These are phyloP conservation scores for Tiliacea citrago DNA, from an alignment of 2,888 invertebrate species.

Conservation along the genomic window DNA sequence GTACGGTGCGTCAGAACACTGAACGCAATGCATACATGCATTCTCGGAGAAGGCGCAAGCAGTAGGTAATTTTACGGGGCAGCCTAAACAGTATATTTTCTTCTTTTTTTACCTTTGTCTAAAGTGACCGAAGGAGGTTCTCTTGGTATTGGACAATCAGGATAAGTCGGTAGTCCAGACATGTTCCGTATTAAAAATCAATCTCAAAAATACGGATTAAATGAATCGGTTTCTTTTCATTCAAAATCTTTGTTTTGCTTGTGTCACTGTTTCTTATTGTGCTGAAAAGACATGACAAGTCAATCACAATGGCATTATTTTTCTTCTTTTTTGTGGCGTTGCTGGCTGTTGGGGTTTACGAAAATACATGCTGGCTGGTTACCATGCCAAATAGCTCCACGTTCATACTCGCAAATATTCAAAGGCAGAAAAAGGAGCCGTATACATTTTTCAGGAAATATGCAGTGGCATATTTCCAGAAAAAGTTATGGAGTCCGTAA, in stretches of 20 bases:
- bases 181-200: constrained; percentile 1
- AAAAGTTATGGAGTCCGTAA: too few species aligned
- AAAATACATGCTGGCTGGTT: background rate
- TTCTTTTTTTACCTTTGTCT: constrained; percentile 41
- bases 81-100: too few species aligned
- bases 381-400: background rate
- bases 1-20: too few species aligned
- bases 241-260: background rate
- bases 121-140: accelerated
- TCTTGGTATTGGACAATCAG: constrained; percentile 35
- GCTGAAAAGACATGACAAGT: background rate
- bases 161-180: constrained; percentile 20
- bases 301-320: background rate
- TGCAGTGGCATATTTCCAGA: background rate
- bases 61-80: background rate
- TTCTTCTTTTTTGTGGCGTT: background rate
- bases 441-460: background rate
- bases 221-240: background rate
- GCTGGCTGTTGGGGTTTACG: background rate
- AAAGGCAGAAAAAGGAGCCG: too few species aligned
- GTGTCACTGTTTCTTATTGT: background rate
- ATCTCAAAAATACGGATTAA: background rate
- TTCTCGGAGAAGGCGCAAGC: too few species aligned
- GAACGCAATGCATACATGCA: too few species aligned
- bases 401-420: too few species aligned